Conservation (phyloP, 1,140 invertebrate species). For the Chironomus striatipennis region DNA sequence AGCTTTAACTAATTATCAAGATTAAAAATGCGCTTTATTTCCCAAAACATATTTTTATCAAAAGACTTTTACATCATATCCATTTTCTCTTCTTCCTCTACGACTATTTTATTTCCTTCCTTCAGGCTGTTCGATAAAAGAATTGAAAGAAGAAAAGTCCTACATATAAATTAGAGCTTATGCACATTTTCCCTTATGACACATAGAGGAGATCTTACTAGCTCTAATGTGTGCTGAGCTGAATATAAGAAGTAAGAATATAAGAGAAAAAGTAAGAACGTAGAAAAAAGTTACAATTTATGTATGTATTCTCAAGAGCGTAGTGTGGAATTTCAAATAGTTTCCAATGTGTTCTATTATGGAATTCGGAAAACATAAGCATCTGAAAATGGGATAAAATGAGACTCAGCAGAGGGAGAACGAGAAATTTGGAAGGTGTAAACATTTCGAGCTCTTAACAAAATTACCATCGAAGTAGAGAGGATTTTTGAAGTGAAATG, state of each 20-base stretch:
- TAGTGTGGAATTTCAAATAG: constrained; percentile 7
- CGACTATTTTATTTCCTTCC: not conserved
- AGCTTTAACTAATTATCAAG: too few relatives aligned
- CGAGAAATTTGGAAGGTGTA: not conserved
- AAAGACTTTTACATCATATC: too few relatives aligned
- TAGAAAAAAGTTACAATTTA: not conserved
- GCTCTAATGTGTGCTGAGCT: not conserved
- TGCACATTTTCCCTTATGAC: constrained; percentile 1
- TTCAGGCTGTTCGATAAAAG: not conserved
- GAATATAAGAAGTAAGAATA: not conserved
- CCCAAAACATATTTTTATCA: too few relatives aligned
- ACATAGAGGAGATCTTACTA: not conserved
- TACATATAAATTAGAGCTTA: not conserved
- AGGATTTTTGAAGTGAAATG: not conserved
- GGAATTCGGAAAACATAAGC: too few relatives aligned
- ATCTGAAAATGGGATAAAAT: too few relatives aligned
- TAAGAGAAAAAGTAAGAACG: too few relatives aligned
- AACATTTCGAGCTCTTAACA: not conserved
- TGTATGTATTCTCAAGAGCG: constrained; percentile 6
- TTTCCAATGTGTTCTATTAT: not conserved
- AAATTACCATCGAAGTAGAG: not conserved
- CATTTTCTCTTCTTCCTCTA: too few relatives aligned
- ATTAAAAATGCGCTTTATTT: too few relatives aligned
- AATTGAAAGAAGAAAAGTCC: not conserved
- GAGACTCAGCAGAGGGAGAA: not conserved